Evolutionary conservation across 1,140 invertebrate species (phyloP).

Genomic region (Euwallacea fornicatus): DNA sequence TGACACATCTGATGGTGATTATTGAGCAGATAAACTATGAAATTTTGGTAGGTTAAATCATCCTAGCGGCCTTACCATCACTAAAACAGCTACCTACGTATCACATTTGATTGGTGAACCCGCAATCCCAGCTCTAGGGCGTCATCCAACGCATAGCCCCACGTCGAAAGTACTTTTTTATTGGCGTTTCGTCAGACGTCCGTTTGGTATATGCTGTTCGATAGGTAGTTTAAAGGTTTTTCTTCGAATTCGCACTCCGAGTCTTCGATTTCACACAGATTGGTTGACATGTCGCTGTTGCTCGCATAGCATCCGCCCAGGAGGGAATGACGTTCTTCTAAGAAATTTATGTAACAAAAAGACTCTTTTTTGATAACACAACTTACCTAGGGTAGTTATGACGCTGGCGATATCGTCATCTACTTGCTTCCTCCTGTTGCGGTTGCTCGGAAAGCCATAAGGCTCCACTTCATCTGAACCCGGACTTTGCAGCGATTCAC

Average conservation of each 20-base stretch:
- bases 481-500: conserved; percentile 52
- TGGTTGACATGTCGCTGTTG: conserved; percentile 82
- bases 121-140: background rate
- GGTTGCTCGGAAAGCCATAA: conserved; percentile 67
- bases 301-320: conserved; percentile 68
- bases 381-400: conserved; percentile 59
- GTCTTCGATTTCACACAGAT: conserved; percentile 91
- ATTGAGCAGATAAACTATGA: too few relatives aligned
- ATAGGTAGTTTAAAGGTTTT: conserved; percentile 59
- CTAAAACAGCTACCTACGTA: background rate
- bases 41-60: too few relatives aligned
- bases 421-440: conserved; percentile 61
- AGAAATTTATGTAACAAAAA: conserved; percentile 19
- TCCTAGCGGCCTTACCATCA: background rate
- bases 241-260: conserved; percentile 72
- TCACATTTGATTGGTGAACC: background rate
- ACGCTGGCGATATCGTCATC: conserved; percentile 60
- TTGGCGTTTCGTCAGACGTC: conserved; percentile 58
- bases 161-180: conserved; percentile 37
- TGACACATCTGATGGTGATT: too few relatives aligned
- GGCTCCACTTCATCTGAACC: conserved; percentile 62
- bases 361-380: background rate
- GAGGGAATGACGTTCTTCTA: conserved; percentile 75
- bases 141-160: too few relatives aligned
- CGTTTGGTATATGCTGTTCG: conserved; percentile 59